Base-by-base conservation (phyloP, 2,113 vertebrate species). In the Oryzias javanicus region DNA sequence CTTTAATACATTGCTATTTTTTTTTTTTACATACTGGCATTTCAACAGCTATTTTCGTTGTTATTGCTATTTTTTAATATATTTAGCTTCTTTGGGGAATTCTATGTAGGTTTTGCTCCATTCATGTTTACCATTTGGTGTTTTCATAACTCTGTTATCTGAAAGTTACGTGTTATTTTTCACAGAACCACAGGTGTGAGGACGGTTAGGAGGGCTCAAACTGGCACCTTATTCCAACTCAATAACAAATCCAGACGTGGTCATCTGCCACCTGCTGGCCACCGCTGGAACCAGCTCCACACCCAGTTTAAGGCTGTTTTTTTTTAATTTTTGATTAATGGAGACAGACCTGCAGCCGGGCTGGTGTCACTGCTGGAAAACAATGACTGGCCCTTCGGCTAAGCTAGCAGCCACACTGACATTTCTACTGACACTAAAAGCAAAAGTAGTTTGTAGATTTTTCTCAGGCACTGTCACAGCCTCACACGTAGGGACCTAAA, bases 381-480 rank as follows among this genome's bases (percentile, higher is more conserved):
- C 15, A 6, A 27, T 17, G 42, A 20, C 25, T 29, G 7, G 19
- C 5, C 41, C n/a, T 51, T 14, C 17, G 14, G 14, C 15, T 18
- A 40, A 53, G 29, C 51, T 14, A n/a, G 13, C 27, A 18, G 51
- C 51, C 14, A 16, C 50, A 51, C 24, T 50, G 20, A 29, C 24
- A 29, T 14, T n/a, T 29, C 25, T 35, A 27, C 16, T 18, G 35
- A 13, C n/a, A 14, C 3, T 53, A 10, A 15, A n/a, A 5, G 25
- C 35, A 35, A 29, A n/a, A 27, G 15, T 46, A 12, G 50, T 49
- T 40, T 54, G 53, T 1, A 76, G 10, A 55, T 67, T 61, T n/a
- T 44, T 51, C 54, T 71, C 51, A 55, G 54, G 60, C 61, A 48
- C 25, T 44, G 53, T 58, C 53, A 57, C 12, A 58, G 66, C 70